Conservation (phyloP, 2,888 invertebrate genomes). For the Melanostoma scalare region DNA sequence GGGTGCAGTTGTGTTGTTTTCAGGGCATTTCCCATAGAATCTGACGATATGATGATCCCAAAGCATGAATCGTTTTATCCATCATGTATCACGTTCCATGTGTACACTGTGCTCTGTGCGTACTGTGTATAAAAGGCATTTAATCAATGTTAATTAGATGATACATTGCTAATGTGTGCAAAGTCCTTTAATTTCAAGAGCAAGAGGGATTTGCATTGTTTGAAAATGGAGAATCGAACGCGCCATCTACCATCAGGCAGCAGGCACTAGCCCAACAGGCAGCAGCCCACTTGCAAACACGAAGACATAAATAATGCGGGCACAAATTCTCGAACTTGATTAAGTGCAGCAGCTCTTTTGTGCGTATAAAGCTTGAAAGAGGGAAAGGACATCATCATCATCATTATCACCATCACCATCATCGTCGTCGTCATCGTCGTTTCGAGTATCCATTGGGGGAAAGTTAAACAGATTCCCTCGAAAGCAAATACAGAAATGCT, state of each 20-base stretch:
- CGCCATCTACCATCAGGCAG: not conserved
- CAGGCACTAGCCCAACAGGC: not conserved
- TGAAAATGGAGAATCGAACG: slow-evolving; percentile 13
- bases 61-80: slow-evolving; percentile 12
- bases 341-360: slow-evolving; percentile 56
- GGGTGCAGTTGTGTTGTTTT: not conserved
- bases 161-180: slow-evolving; percentile 42
- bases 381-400: slow-evolving; percentile 34
- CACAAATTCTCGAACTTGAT: slow-evolving; percentile 55
- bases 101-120: slow-evolving; percentile 1
- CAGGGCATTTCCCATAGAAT: slow-evolving; percentile 10
- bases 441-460: slow-evolving; percentile 23
- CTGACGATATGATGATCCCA: slow-evolving; percentile 30
- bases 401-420: slow-evolving; percentile 2
- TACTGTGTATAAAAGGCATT: slow-evolving; percentile 48
- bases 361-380: slow-evolving; percentile 21
- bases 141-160: slow-evolving; percentile 67
- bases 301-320: slow-evolving; percentile 52
- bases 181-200: slow-evolving; percentile 44
- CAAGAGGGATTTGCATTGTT: slow-evolving; percentile 13
- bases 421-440: not conserved
- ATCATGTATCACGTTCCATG: slow-evolving; percentile 36
- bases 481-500: slow-evolving; percentile 22
- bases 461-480: slow-evolving; percentile 23
- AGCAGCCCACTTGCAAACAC: slow-evolving; percentile 12